phyloP scores from a whole-genome alignment of 2,113 vertebrate species.

The Amia ocellicauda region DNA sequence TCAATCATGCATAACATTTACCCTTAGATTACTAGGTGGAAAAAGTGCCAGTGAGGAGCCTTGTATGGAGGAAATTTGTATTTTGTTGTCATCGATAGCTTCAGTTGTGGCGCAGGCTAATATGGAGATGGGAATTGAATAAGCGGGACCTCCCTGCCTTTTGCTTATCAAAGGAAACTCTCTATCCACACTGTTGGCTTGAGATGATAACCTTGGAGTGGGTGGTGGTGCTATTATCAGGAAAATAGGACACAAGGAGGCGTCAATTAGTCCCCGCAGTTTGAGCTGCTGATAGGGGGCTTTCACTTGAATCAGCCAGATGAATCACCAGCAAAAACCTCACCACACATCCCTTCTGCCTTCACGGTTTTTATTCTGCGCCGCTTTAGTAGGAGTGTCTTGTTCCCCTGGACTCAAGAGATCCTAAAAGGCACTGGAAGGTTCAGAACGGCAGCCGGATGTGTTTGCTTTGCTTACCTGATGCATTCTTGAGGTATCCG shows the following conservation, averaged over 20 bases:
- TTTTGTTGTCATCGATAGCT: not conserved
- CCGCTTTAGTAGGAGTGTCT: not conserved
- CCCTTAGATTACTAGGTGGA: no score
- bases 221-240: constrained; percentile 1
- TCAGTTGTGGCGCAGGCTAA: not conserved
- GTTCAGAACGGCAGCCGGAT: no score
- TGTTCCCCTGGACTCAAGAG: not conserved
- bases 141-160: not conserved
- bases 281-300: not conserved
- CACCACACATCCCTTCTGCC: not conserved
- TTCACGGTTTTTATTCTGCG: not conserved
- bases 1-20: no score
- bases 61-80: no score
- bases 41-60: no score
- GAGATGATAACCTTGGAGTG: constrained; percentile 11
- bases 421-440: not conserved
- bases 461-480: constrained; percentile 69
- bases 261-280: constrained; percentile 9
- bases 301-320: not conserved
- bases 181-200: not conserved
- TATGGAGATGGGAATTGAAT: constrained; percentile 1
- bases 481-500: constrained; percentile 89
- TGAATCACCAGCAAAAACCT: not conserved
- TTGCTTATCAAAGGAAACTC: not conserved
- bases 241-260: constrained; percentile 3